These are phyloP conservation scores for Caiman crocodilus DNA, from an alignment of 2,797 vertebrate genomes.

Conservation along the genomic window DNA sequence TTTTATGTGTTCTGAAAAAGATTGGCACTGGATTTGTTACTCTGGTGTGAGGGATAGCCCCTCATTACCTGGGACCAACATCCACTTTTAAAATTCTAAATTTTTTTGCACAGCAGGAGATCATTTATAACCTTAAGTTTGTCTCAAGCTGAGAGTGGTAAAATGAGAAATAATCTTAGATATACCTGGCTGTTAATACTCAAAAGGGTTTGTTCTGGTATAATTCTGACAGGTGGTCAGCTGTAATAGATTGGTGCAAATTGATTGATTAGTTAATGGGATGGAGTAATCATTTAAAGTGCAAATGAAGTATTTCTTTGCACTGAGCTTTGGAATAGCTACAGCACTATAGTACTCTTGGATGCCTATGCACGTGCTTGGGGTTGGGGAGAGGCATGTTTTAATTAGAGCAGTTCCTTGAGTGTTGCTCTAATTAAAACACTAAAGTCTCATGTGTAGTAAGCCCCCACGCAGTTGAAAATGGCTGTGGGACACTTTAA, in stretches of 20 bases:
- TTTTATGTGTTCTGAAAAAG: not conserved
- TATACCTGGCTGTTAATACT: not conserved
- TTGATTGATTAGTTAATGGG: too few relatives aligned
- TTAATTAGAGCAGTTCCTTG: too few relatives aligned
- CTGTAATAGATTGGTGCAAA: not conserved
- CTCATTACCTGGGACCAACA: not conserved
- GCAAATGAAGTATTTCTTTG: not conserved
- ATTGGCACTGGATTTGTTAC: fast-evolving
- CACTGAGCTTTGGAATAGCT: not conserved
- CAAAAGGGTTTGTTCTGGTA: not conserved
- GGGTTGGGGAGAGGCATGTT: too few relatives aligned
- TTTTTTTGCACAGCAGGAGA: not conserved
- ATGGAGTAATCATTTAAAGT: not conserved
- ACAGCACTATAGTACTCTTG: not conserved
- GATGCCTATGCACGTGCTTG: too few relatives aligned
- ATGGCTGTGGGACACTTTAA: too few relatives aligned
- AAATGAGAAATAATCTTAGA: not conserved
- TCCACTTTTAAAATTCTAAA: fast-evolving
- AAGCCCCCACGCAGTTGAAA: too few relatives aligned
- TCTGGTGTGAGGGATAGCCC: fast-evolving
- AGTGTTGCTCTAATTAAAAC: too few relatives aligned
- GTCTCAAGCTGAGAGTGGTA: not conserved
- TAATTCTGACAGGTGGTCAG: not conserved
- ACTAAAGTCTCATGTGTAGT: too few relatives aligned
- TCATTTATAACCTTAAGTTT: fast-evolving